A percentile compares a stretch with the other conserved stretches of the same genome.
Evolutionary conservation across 1,140 invertebrate genomes (phyloP).

Genomic region (Diorhabda elongata): DNA sequence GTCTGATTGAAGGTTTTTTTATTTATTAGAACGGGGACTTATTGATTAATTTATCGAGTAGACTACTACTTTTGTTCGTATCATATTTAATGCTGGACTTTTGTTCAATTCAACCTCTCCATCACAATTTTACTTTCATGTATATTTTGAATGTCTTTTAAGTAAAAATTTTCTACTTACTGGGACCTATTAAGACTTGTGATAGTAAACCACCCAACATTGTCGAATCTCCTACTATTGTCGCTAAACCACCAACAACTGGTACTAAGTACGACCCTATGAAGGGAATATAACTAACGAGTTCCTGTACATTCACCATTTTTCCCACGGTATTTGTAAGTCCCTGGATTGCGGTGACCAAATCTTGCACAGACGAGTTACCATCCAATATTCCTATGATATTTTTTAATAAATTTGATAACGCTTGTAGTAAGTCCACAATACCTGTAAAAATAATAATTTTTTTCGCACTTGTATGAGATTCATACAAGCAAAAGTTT

Average conservation of each 20-base stretch:
- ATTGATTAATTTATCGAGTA: too few relatives aligned
- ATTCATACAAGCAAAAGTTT: too few relatives aligned
- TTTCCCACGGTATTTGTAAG: not conserved
- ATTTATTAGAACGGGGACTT: too few relatives aligned
- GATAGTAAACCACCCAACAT: slow-evolving; percentile 11
- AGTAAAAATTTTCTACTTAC: not conserved
- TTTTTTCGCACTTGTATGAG: too few relatives aligned
- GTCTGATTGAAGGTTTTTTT: too few relatives aligned
- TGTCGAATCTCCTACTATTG: slow-evolving; percentile 4
- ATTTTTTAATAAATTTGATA: not conserved
- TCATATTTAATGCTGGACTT: too few relatives aligned
- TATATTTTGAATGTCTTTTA: too few relatives aligned
- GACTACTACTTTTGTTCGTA: too few relatives aligned
- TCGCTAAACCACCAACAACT: not conserved
- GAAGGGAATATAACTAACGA: not conserved
- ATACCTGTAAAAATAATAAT: not conserved
- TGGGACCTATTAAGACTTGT: slow-evolving; percentile 1
- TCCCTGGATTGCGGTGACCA: not conserved
- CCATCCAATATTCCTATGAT: not conserved
- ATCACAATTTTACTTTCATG: too few relatives aligned
- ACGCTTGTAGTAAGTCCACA: not conserved
- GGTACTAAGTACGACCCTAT: not conserved
- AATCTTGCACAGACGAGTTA: not conserved
- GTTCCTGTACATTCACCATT: not conserved
- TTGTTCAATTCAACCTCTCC: too few relatives aligned